Evolutionary conservation across 2,888 invertebrate species (phyloP).

Genomic region (Apotomis betuletana): DNA sequence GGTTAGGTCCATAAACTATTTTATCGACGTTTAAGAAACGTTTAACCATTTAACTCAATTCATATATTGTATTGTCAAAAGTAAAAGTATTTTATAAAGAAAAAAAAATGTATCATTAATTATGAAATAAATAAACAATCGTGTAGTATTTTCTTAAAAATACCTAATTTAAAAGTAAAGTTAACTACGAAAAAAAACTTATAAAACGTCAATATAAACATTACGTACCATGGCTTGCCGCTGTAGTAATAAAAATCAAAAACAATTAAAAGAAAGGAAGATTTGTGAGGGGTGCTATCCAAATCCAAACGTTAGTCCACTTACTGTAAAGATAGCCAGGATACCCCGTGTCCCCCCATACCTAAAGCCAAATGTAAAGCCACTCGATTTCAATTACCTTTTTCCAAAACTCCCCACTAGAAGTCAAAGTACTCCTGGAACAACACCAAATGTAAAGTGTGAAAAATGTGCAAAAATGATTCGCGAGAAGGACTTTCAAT

Average conservation of each 20-base stretch:
- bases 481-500: constrained; percentile 16
- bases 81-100: neutral
- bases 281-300: constrained; percentile 24
- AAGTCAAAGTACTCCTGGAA: neutral
- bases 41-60: too few species aligned
- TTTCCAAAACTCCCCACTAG: neutral
- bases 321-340: constrained; percentile 17
- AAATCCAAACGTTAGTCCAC: constrained; percentile 12
- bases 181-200: too few species aligned
- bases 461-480: constrained; percentile 16
- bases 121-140: too few species aligned
- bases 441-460: neutral
- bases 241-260: neutral
- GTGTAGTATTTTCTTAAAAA: too few species aligned
- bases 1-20: too few species aligned
- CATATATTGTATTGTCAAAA: constrained; percentile 12
- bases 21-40: too few species aligned
- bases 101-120: neutral
- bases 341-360: constrained; percentile 11
- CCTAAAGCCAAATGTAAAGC: constrained; percentile 6
- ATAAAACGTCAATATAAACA: neutral
- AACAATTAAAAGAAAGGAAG: neutral
- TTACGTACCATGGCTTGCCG: neutral
- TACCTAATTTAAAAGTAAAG: neutral
- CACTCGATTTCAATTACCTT: constrained; percentile 5